These are phyloP conservation scores for Ptyas mucosa DNA, from an alignment of 2,113 vertebrate species.

Conservation along the genomic window DNA sequence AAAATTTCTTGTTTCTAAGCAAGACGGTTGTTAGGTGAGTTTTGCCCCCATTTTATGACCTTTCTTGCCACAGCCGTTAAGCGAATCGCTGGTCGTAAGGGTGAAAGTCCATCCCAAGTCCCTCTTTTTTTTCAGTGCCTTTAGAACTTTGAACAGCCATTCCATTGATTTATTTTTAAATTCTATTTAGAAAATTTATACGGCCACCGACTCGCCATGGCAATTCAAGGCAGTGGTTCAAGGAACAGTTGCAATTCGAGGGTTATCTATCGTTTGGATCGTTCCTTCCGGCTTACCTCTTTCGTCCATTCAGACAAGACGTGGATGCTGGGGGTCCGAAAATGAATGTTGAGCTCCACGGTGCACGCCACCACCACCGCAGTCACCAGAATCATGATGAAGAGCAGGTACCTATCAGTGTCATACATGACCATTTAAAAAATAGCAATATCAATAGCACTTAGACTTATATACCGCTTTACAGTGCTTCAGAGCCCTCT, in stretches of 20 bases:
- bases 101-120: neutral
- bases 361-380: constrained; percentile 86
- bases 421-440: neutral
- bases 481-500: too few relatives aligned
- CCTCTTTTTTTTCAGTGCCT: too few relatives aligned
- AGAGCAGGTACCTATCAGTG: constrained; percentile 87
- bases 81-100: neutral
- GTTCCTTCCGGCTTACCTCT: constrained; percentile 66
- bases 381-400: constrained; percentile 92
- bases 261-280: neutral
- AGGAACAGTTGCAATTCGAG: too few relatives aligned
- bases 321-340: constrained; percentile 92
- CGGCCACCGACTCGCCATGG: too few relatives aligned
- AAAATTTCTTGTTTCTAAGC: too few relatives aligned
- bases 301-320: constrained; percentile 86
- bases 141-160: too few relatives aligned
- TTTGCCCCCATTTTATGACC: neutral
- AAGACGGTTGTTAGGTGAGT: too few relatives aligned
- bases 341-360: constrained; percentile 92
- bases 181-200: too few relatives aligned
- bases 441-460: neutral
- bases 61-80: neutral
- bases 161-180: too few relatives aligned
- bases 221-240: too few relatives aligned
- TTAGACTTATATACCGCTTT: too few relatives aligned